Evolutionary conservation across 2,888 invertebrate species (phyloP).

Genomic region (Cyclophora punctaria): DNA sequence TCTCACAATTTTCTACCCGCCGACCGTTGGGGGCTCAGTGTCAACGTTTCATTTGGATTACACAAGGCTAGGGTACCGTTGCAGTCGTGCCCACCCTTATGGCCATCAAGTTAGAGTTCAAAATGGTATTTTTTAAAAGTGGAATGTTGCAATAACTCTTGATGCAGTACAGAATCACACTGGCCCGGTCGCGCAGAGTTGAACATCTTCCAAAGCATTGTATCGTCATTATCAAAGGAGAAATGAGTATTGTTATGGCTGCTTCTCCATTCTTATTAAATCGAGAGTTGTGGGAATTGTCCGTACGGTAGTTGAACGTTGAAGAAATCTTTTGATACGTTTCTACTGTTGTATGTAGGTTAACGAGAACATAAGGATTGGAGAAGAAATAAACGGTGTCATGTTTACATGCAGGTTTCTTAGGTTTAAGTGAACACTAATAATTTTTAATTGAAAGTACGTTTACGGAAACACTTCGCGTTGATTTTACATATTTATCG

Average conservation of each 20-base stretch:
- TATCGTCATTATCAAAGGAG: constrained; percentile 56
- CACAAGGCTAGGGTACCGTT: constrained; percentile 32
- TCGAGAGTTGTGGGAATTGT: constrained; percentile 11
- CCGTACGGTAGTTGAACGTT: no score
- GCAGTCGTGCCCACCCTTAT: constrained; percentile 17
- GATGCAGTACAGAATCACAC: constrained; percentile 58
- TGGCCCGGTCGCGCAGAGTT: constrained; percentile 44
- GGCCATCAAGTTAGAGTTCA: constrained; percentile 15
- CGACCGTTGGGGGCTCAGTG: constrained; percentile 55
- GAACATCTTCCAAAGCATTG: constrained; percentile 56
- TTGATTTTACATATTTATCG: no score
- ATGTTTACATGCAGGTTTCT: no score
- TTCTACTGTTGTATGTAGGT: no score
- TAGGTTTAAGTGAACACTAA: no score
- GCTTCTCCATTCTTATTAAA: constrained; percentile 45
- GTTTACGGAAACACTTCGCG: no score
- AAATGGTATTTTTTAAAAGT: constrained; percentile 9
- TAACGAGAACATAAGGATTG: no score
- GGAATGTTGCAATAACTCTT: constrained; percentile 26
- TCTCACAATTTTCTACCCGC: constrained; percentile 61
- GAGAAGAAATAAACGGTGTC: no score
- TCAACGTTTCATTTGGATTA: constrained; percentile 68
- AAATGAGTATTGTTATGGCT: constrained; percentile 54
- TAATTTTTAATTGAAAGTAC: no score
- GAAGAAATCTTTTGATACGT: no score